phyloP scores from a whole-genome alignment of 2,888 invertebrate genomes.

The Melanchra persicariae region DNA sequence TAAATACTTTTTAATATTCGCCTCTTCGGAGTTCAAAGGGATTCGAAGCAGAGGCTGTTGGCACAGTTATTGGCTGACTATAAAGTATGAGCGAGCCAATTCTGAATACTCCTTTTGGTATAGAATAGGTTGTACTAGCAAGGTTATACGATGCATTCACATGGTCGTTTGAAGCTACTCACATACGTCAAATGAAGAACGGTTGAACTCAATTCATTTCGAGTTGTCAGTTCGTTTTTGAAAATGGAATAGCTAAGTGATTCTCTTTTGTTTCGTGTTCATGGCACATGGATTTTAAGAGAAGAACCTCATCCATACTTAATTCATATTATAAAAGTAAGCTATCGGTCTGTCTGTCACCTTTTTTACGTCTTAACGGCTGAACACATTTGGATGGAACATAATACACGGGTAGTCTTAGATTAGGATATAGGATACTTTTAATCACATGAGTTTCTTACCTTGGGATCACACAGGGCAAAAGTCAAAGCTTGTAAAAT shows the following conservation, averaged over 20 bases:
- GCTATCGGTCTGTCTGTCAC: too few relatives aligned
- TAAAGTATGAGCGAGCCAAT: constrained; percentile 21
- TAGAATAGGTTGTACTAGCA: background rate
- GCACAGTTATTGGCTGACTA: constrained; percentile 30
- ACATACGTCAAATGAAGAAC: background rate
- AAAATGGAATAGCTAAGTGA: background rate
- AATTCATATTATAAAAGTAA: too few relatives aligned
- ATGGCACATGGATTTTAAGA: background rate
- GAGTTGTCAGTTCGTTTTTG: background rate
- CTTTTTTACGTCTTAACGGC: too few relatives aligned
- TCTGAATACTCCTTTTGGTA: constrained; percentile 35
- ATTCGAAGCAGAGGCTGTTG: constrained; percentile 21
- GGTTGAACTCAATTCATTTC: constrained; percentile 1
- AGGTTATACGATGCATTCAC: constrained; percentile 1
- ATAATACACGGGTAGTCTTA: too few relatives aligned
- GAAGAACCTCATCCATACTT: too few relatives aligned
- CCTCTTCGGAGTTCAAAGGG: constrained; percentile 46
- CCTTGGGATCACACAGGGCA: too few relatives aligned
- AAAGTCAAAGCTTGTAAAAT: too few relatives aligned
- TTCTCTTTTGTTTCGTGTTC: background rate
- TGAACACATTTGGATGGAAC: too few relatives aligned
- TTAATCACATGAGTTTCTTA: too few relatives aligned
- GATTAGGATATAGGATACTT: too few relatives aligned
- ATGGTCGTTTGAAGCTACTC: constrained; percentile 12
- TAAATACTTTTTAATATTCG: constrained; percentile 62